Base-by-base conservation (phyloP, 2,113 vertebrate species). In the Apus apus region DNA sequence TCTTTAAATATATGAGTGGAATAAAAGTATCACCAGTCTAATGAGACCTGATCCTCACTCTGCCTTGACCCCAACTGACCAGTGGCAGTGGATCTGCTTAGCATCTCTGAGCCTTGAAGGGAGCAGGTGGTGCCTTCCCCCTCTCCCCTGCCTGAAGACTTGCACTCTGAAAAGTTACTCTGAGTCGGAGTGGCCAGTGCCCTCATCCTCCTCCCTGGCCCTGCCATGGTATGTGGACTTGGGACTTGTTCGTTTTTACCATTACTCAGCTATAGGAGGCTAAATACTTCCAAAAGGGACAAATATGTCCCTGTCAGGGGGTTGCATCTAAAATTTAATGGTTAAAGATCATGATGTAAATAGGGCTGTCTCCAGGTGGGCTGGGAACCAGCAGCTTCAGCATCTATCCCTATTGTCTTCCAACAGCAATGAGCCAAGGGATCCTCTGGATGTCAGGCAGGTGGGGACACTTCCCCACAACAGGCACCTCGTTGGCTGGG, bases 141-240 rank as follows among this genome's bases (percentile, higher is more conserved):
- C 3, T 20, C 10, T 8, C 8, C 40, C 17, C 27, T 75, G 29
- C 30, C 48, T 21, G 27, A 62, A 48, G 34, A 32, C 21, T 70
- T 70, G n/a, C 11, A 48, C 54, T 43, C 38, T 14, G 25, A 21
- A 68, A 56, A 68, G 56, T 9, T 68, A 25, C 40, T 56, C 17
- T 54, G 17, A 25, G 13, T 38, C 20, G 0, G 1, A n/a, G 60
- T 46, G 36, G 32, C 36, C 0, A 1, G n/a, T n/a, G 68, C 0
- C 0, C 20, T 50, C 30, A 75, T 26, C 26, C 43, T 68, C 9
- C n/a, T 54, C 61, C 40, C n/a, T 12, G 46, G 54, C 34, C 34
- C 32, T 53, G 27, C 32, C 21, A 12, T 50, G 48, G 48, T 23
- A 12, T 10, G 15, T 53, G 51, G 26, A 54, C 53, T 54, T 27